phyloP scores from a whole-genome alignment of 2,888 invertebrate species.

The Ischnus inquisitorius region DNA sequence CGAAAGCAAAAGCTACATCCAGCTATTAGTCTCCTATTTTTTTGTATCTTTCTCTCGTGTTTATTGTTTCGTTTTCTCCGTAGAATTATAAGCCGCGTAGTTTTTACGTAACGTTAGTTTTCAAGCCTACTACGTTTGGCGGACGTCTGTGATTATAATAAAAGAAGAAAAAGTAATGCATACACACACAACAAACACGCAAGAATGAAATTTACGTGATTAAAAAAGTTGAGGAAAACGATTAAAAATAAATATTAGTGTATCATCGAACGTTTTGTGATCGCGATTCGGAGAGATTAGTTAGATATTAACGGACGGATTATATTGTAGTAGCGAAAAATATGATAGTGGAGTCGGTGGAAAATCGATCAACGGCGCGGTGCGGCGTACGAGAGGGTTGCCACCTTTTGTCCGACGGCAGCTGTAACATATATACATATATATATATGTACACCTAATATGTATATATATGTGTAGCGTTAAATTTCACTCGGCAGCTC shows the following conservation, averaged over 20 bases:
- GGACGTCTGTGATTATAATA: conserved; percentile 78
- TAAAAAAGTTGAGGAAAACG: conserved; percentile 36
- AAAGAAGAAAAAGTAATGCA: conserved; percentile 48
- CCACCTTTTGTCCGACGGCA: conserved; percentile 36
- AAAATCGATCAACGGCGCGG: conserved; percentile 57
- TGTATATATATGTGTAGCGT: conserved; percentile 38
- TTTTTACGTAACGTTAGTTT: conserved; percentile 74
- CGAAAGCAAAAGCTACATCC: conserved; percentile 46
- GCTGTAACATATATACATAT: conserved; percentile 56
- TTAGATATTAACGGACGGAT: conserved; percentile 60
- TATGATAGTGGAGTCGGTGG: conserved; percentile 48
- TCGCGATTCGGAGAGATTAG: conserved; percentile 56
- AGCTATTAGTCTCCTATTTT: conserved; percentile 56
- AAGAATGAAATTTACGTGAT: conserved; percentile 43
- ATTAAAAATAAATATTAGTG: conserved; percentile 52
- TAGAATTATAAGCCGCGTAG: conserved; percentile 68
- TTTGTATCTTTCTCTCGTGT: conserved; percentile 58
- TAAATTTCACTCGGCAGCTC: conserved; percentile 50
- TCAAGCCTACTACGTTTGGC: conserved; percentile 79
- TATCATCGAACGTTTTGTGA: conserved; percentile 63
- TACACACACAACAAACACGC: conserved; percentile 46
- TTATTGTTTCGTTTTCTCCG: conserved; percentile 44
- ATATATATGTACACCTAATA: conserved; percentile 59
- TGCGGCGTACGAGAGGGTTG: not conserved
- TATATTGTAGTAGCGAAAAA: conserved; percentile 50